Evolutionary conservation across 2,113 vertebrate species (phyloP), one percentile per base, ranked within the genome.

Genomic region (Girardinichthys multiradiatus): DNA sequence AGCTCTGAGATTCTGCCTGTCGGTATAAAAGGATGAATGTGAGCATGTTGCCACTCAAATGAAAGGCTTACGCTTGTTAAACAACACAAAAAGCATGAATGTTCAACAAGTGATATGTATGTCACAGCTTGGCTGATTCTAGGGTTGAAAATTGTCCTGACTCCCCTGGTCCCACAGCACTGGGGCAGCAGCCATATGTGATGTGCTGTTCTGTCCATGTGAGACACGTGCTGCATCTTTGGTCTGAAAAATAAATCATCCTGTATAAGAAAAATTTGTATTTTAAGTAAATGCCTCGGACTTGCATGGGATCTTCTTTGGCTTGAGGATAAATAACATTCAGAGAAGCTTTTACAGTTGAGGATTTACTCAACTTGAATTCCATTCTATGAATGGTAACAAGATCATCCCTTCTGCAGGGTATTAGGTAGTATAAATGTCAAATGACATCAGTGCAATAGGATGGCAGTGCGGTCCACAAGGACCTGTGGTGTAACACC

Each of bases 171-270:
- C 90, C 82, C 89, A 79, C 83, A 86, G 76, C 77, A 39, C 84
- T 48, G 61, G 64, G 74, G 84, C 86, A 88, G 80, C 82, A 81
- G 68, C 92, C 90, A 85, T 86, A 92, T 90, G 89, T 76, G 86
- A 91, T 91, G 80, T 85, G 84, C 87, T 76, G 77, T 83, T 83
- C 85, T 84, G 85, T 86, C 88, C 81, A 87, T 90, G 87, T 63
- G 81, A 83, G 81, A 90, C 84, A 89, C 92, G 87, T 93, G 92
- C 89, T 94, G 89, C 83, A 87, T 89, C 89, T 95, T 93, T 93
- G 88, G 82, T 79, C 80, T 4, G 62, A 64, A 74, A 80, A 89
- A 91, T 93, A 94, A 92, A 94, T 94, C 92, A 91, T 78, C 80
- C 71, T 80, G 86, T 90, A 93, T 85, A 85, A 90, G 87, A 72